Evolutionary conservation across 2,888 invertebrate species (phyloP).

Genomic region (Eupsilia transversa): DNA sequence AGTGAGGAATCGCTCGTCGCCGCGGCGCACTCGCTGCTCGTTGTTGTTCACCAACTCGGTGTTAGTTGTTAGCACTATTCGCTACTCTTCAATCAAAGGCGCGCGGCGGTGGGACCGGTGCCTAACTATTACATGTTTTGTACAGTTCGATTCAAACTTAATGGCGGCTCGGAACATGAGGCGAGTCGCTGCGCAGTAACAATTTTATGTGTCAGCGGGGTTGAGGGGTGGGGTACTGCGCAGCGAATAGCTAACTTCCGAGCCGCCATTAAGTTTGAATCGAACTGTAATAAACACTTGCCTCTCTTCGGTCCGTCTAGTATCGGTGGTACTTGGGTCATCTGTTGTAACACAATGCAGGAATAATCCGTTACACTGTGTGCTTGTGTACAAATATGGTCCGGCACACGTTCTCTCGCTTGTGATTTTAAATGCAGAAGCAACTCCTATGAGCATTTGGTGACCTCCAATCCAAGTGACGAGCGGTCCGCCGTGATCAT

Average conservation of each 20-base stretch:
- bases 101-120: too few species aligned
- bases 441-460: conserved; percentile 75
- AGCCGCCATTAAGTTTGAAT: too few species aligned
- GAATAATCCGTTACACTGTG: conserved; percentile 74
- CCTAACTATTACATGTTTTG: background rate
- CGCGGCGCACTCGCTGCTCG: background rate
- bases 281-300: conserved; percentile 17
- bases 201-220: too few species aligned
- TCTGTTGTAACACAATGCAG: conserved; percentile 70
- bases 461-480: conserved; percentile 72
- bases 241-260: too few species aligned
- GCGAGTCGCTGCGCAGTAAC: too few species aligned
- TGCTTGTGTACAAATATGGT: conserved; percentile 78
- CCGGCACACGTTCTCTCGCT: conserved; percentile 69
- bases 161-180: too few species aligned
- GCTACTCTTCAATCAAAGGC: background rate
- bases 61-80: background rate
- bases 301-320: background rate
- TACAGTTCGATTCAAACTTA: too few species aligned
- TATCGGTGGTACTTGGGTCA: too few species aligned
- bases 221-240: too few species aligned
- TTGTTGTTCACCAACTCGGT: background rate
- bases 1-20: background rate
- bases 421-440: conserved; percentile 73
- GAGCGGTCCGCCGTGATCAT: conserved; percentile 80